Evolutionary conservation across 2,113 vertebrate species (phyloP).

Genomic region (Oriolus oriolus): DNA sequence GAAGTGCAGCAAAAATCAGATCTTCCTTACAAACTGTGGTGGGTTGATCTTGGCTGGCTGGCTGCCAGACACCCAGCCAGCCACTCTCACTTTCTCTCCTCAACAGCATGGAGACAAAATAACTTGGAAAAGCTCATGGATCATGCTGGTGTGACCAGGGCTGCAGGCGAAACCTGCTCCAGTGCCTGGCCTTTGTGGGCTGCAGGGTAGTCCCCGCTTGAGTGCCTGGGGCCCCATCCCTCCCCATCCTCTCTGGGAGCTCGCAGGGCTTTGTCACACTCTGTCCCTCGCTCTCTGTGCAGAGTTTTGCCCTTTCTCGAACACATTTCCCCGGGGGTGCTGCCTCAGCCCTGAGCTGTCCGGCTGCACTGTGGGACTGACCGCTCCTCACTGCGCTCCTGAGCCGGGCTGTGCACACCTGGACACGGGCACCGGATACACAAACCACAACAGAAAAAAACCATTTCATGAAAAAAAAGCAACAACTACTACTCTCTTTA

Average conservation of each 20-base stretch:
- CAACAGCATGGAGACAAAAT: neutral
- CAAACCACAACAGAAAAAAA: neutral
- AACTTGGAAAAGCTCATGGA: neutral
- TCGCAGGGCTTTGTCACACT: accelerated
- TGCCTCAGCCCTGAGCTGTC: neutral
- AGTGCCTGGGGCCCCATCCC: neutral
- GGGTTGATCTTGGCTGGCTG: neutral
- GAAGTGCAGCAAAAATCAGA: neutral
- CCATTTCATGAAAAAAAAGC: neutral
- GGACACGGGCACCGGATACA: accelerated
- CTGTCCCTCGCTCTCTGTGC: accelerated
- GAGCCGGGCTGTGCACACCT: accelerated
- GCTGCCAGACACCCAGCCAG: neutral
- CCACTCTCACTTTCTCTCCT: neutral
- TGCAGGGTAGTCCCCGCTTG: neutral
- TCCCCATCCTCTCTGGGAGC: neutral
- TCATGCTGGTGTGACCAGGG: neutral
- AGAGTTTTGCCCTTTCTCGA: neutral
- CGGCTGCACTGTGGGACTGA: accelerated
- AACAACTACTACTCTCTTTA: neutral
- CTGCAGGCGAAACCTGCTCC: neutral
- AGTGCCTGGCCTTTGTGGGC: accelerated
- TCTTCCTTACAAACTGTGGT: neutral
- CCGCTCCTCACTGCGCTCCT: accelerated
- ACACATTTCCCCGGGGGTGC: accelerated